phyloP scores from a whole-genome alignment of 2,113 vertebrate genomes.

The Hippolais icterina region DNA sequence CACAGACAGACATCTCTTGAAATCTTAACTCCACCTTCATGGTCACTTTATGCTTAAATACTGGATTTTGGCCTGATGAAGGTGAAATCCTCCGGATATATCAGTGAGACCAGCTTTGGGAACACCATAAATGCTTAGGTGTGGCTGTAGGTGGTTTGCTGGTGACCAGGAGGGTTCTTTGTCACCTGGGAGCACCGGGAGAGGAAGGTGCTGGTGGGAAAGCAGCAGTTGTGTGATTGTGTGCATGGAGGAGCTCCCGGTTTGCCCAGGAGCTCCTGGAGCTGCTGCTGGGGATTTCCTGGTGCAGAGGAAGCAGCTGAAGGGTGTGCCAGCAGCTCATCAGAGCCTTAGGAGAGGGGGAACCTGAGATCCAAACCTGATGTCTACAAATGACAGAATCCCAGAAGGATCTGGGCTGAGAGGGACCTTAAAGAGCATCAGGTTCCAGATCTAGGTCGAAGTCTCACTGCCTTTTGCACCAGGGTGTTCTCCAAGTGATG shows the following conservation, averaged over 20 bases:
- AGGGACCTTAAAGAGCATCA: not conserved
- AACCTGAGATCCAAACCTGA: fast-evolving
- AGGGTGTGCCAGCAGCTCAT: not conserved
- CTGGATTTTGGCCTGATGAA: not conserved
- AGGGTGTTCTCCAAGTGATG: not conserved
- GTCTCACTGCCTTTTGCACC: not conserved
- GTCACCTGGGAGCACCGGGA: not conserved
- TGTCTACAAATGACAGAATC: not conserved
- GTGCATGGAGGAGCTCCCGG: not conserved
- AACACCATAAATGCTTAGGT: fast-evolving
- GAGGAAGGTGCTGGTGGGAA: not conserved
- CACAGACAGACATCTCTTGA: not conserved
- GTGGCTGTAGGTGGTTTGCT: not conserved
- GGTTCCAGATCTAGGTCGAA: not conserved
- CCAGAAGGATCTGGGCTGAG: not conserved
- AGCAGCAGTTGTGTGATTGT: not conserved
- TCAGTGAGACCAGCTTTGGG: not conserved
- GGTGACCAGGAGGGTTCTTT: not conserved
- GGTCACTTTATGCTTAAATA: not conserved
- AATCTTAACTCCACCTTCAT: not conserved
- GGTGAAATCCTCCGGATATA: fast-evolving
- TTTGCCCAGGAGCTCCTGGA: not conserved
- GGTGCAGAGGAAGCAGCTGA: not conserved
- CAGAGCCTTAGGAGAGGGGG: not conserved
- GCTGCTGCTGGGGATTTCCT: not conserved